phyloP scores from a whole-genome alignment of 2,888 invertebrate genomes.

The Branchellion lobata region DNA sequence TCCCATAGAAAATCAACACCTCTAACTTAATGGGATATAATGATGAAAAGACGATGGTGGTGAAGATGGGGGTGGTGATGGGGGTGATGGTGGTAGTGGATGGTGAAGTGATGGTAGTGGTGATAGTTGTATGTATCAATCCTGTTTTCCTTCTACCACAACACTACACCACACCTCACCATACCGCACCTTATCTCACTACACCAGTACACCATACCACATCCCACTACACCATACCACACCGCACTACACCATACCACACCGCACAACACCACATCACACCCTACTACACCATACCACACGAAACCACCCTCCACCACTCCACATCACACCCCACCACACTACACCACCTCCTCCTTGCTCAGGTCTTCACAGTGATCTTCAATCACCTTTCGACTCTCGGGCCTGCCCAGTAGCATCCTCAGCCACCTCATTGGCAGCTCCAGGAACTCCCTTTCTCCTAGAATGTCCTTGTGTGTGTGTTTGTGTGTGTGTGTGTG shows the following conservation, averaged over 20 bases:
- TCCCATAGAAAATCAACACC: constrained; percentile 22
- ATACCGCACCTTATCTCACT: not conserved
- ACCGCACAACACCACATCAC: not conserved
- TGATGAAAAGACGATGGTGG: not conserved
- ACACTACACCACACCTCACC: not conserved
- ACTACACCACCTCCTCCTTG: not conserved
- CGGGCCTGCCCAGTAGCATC: constrained; percentile 17
- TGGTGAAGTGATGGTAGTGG: not conserved
- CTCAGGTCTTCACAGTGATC: constrained; percentile 1
- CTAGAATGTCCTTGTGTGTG: constrained; percentile 23
- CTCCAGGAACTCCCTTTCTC: constrained; percentile 10
- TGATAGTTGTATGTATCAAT: not conserved
- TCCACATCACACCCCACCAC: not conserved
- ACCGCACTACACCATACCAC: not conserved
- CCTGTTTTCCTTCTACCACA: not conserved
- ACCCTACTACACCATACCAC: not conserved
- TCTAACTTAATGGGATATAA: constrained; percentile 25
- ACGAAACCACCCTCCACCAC: not conserved
- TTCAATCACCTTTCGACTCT: constrained; percentile 4
- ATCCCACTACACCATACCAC: not conserved
- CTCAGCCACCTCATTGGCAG: constrained; percentile 28
- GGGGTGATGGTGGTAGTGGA: not conserved
- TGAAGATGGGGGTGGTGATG: too few relatives aligned
- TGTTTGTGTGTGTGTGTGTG: too few relatives aligned
- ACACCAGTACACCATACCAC: not conserved